Percentiles rank a stretch among this genome's conserved stretches.
phyloP scores from a whole-genome alignment of 1,140 invertebrate genomes.

The Metaphire vulgaris region DNA sequence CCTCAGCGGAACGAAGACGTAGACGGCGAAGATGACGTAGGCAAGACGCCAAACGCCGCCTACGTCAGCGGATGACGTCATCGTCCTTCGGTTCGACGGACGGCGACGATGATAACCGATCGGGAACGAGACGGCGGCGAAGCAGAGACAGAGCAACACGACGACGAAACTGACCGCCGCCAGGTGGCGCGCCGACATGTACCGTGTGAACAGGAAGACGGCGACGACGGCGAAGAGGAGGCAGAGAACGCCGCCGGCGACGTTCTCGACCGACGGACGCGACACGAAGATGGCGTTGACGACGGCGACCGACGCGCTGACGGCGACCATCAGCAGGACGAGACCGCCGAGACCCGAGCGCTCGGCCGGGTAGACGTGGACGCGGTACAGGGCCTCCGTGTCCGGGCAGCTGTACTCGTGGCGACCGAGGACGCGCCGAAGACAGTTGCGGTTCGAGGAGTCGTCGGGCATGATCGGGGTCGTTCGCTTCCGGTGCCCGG shows the following conservation, averaged over 20 bases:
- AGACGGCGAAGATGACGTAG: conserved; percentile 13
- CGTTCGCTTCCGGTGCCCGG: too few relatives aligned
- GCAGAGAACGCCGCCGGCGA: conserved; percentile 10
- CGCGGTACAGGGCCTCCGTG: background rate
- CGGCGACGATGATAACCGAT: background rate
- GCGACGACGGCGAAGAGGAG: conserved; percentile 13
- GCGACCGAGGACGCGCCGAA: background rate
- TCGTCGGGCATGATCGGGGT: too few relatives aligned
- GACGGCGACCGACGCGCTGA: conserved; percentile 4
- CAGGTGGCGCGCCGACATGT: conserved; percentile 3
- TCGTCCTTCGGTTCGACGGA: background rate
- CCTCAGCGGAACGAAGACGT: conserved; percentile 16
- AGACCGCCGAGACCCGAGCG: conserved; percentile 3
- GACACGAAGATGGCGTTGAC: conserved; percentile 15
- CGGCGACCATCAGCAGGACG: conserved; percentile 17
- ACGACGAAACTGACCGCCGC: background rate
- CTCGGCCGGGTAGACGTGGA: conserved; percentile 5
- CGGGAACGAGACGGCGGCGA: conserved; percentile 13
- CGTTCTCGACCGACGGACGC: conserved; percentile 10
- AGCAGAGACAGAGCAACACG: conserved; percentile 17
- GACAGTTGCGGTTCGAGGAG: background rate
- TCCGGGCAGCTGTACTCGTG: conserved; percentile 9
- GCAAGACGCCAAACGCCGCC: conserved; percentile 14
- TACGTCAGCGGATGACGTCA: background rate
- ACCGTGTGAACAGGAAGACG: conserved; percentile 10